A percentile compares a stretch with the other conserved stretches of the same genome.
Conservation (phyloP, 1,140 invertebrate genomes). For the Pseudobourletiella spinata region DNA sequence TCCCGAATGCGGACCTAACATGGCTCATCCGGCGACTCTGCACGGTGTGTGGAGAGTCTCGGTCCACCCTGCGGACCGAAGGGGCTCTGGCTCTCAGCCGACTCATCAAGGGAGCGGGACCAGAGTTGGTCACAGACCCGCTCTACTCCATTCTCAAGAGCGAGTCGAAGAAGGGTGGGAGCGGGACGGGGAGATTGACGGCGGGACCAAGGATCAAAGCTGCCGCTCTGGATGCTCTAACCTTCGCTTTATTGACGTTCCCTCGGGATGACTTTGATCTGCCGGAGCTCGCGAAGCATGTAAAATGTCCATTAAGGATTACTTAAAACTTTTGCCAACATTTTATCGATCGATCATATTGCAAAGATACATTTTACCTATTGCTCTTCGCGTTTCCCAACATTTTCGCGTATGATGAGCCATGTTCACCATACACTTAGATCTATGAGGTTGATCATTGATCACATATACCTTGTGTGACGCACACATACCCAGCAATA, state of each 20-base stretch:
- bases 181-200: background rate
- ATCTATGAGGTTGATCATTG: no score
- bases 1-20: constrained; percentile 23
- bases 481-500: no score
- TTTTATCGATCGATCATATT: no score
- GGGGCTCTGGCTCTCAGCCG: constrained; percentile 23
- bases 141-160: constrained; percentile 14
- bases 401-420: no score
- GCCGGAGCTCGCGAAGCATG: constrained; percentile 47
- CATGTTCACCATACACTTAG: no score
- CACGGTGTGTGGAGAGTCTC: constrained; percentile 21
- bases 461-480: no score
- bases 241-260: constrained; percentile 61
- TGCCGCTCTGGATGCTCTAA: constrained; percentile 27
- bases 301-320: no score
- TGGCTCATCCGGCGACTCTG: constrained; percentile 27
- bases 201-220: constrained; percentile 23
- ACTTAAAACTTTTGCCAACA: background rate
- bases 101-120: constrained; percentile 25
- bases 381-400: no score
- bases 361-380: no score
- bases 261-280: constrained; percentile 72
- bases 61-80: constrained; percentile 24
- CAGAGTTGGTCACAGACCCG: constrained; percentile 21
- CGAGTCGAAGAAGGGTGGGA: constrained; percentile 10